Evolutionary conservation across 2,888 invertebrate species (phyloP), one percentile per base, ranked within the genome.

Genomic region (Drosophila borealis): DNA sequence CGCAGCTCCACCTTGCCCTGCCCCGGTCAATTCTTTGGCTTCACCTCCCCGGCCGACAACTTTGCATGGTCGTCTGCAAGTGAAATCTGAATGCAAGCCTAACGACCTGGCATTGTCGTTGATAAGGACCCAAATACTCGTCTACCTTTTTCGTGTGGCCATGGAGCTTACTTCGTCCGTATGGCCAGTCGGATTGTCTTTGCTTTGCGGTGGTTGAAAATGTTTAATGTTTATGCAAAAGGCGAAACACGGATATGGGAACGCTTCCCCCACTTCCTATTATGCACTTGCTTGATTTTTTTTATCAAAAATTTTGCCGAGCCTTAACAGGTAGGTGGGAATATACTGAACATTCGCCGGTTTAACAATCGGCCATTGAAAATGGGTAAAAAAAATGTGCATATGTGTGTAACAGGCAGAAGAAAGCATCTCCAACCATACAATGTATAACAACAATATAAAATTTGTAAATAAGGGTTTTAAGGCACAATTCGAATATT

Each of bases 41-140:
- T 66, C 55, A 62, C 56, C 51, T 49, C 60, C 45, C 48, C 45
- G 49, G 8, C 48, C 53, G 45, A 54, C 8, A 13, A 19, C 51
- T 54, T 39, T 48, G 34, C 68, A 45, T 33, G 48, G 25, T 50
- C 59, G 62, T 65, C 80, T 74, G 73, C 65, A 70, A 70, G 70
- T 70, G 70, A 74, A 82, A 71, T 75, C 68, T 83, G 75, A 89
- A 83, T 88, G 87, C 81, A 85, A 80, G 85, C 89, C 89, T 88
- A 87, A 89, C 89, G 88, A 88, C 81, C 83, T 78, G 83, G 74
- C 84, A 76, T 78, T 81, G 84, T 80, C 75, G 87, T 88, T 80
- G 81, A 88, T 86, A 85, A 88, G 88, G 81, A 70, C 66, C 69
- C 63, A 79, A 79, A 71, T 74, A 68, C 45, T 64, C 57, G 70